These are phyloP conservation scores for Xenopus petersii DNA, from an alignment of 2,797 vertebrate genomes.

Conservation along the genomic window DNA sequence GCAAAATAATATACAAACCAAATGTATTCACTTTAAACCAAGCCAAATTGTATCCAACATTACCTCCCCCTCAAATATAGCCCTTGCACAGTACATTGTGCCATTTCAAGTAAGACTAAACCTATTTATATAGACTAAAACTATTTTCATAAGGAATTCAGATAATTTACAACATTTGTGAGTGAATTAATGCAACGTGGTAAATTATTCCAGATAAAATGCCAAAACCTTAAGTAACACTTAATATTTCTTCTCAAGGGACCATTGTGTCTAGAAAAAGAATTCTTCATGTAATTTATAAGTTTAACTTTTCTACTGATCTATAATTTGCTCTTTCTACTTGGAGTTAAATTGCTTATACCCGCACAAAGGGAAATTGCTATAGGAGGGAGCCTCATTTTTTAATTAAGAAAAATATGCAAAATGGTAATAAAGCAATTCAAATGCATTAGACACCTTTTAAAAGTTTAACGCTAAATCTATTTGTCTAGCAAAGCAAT, in stretches of 20 bases:
- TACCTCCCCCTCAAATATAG: no score
- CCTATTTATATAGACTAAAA: no score
- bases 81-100: no score
- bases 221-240: constrained; percentile 40
- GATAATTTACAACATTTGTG: neutral
- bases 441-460: constrained; percentile 68
- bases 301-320: constrained; percentile 66
- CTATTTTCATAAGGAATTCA: constrained; percentile 2
- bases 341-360: constrained; percentile 62
- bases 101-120: no score
- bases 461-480: constrained; percentile 71
- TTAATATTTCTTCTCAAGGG: constrained; percentile 38
- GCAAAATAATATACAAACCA: no score
- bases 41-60: no score
- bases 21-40: no score
- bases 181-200: constrained; percentile 33
- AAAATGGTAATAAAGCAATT: constrained; percentile 72
- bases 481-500: constrained; percentile 58
- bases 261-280: constrained; percentile 55
- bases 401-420: constrained; percentile 68
- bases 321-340: constrained; percentile 54
- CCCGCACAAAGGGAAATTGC: constrained; percentile 56
- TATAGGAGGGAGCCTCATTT: constrained; percentile 63
- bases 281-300: constrained; percentile 60
- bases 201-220: constrained; percentile 51